phyloP scores from a whole-genome alignment of 2,113 vertebrate genomes.

The Oceanites oceanicus region DNA sequence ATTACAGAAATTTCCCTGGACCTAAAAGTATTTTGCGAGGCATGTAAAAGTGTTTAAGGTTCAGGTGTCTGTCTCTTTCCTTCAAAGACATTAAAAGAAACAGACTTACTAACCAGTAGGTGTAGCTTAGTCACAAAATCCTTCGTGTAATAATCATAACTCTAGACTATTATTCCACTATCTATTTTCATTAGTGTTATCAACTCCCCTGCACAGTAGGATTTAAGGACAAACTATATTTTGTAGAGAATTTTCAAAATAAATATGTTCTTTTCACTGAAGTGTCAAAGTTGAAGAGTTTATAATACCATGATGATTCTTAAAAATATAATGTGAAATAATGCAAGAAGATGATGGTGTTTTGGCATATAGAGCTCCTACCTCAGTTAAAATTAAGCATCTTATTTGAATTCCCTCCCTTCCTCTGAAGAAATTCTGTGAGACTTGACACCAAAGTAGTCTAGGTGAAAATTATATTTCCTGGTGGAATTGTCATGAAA shows the following conservation, averaged over 20 bases:
- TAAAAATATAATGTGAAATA: not conserved
- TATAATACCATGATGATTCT: not conserved
- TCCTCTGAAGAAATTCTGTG: not conserved
- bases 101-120: not conserved
- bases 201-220: not conserved
- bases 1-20: not conserved
- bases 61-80: slow-evolving; percentile 44
- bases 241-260: not conserved
- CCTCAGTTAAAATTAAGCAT: not conserved
- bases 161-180: slow-evolving; percentile 14
- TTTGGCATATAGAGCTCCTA: not conserved
- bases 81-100: slow-evolving; percentile 31
- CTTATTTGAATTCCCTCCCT: not conserved
- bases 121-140: slow-evolving; percentile 57
- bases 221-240: not conserved
- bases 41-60: not conserved
- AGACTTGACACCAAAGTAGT: not conserved
- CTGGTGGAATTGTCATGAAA: not conserved
- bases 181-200: slow-evolving; percentile 21
- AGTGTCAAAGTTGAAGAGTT: not conserved
- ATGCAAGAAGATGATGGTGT: rapidly evolving
- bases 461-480: not conserved
- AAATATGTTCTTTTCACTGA: not conserved
- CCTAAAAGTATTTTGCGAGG: not conserved
- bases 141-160: not conserved